Percentiles rank a stretch among this genome's conserved stretches.
These are phyloP conservation scores for Siphamia tubifer DNA, from an alignment of 2,113 vertebrate genomes.

Conservation along the genomic window DNA sequence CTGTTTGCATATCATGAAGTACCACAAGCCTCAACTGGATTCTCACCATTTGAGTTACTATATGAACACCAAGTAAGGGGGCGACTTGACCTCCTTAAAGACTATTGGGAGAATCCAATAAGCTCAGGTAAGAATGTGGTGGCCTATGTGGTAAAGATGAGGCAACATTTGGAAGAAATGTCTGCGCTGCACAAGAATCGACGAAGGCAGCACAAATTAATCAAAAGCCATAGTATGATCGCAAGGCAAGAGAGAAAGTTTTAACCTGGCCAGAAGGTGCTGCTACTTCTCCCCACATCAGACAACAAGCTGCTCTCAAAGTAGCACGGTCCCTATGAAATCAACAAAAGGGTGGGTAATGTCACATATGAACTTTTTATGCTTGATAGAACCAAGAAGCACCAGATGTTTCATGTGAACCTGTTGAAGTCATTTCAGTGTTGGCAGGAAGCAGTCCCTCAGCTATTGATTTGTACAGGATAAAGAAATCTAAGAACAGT, in stretches of 20 bases:
- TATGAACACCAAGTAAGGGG: not conserved
- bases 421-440: not conserved
- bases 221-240: not conserved
- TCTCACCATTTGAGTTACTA: not conserved
- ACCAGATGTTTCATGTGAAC: not conserved
- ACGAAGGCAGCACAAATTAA: not conserved
- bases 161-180: not conserved
- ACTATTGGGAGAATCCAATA: not conserved
- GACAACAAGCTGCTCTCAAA: too few species aligned
- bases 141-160: not conserved
- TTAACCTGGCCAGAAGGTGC: too few species aligned
- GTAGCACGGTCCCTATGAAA: too few species aligned
- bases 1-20: not conserved
- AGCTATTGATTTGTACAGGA: not conserved
- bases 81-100: not conserved
- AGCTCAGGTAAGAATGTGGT: not conserved
- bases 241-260: too few species aligned
- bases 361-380: not conserved
- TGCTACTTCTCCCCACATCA: too few species aligned
- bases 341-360: not conserved
- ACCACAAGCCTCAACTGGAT: not conserved
- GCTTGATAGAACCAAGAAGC: not conserved
- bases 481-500: not conserved
- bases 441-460: not conserved
- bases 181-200: not conserved